Evolutionary conservation across 2,113 vertebrate species (phyloP).

Genomic region (Xenotilapia longispinis): DNA sequence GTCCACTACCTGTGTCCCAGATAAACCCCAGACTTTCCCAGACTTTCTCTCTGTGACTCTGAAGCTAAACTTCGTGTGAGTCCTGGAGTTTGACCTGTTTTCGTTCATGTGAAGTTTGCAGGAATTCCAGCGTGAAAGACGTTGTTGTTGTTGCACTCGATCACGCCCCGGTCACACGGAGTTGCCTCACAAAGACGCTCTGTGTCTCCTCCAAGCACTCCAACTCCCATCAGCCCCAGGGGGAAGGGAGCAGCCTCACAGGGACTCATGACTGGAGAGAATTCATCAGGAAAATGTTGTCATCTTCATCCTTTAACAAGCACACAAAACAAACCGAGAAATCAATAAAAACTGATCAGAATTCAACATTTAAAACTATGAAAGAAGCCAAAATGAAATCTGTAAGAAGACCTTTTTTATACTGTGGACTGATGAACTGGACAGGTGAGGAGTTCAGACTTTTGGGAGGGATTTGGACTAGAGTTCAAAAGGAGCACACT

Average conservation of each 20-base stretch:
- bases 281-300: neutral
- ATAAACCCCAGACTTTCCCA: neutral
- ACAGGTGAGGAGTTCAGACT: neutral
- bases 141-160: conserved; percentile 38
- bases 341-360: neutral
- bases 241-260: neutral
- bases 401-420: neutral
- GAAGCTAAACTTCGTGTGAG: neutral
- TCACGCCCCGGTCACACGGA: conserved; percentile 64
- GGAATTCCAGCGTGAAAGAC: conserved; percentile 36
- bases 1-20: neutral
- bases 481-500: neutral
- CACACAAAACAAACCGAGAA: neutral
- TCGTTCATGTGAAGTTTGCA: neutral
- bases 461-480: neutral
- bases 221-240: conserved; percentile 18
- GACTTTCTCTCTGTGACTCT: neutral
- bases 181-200: conserved; percentile 43
- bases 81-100: neutral
- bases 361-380: neutral
- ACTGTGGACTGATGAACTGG: neutral
- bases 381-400: neutral
- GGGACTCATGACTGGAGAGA: neutral
- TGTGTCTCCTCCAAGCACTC: conserved; percentile 17
- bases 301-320: neutral